phyloP scores from a whole-genome alignment of 1,140 invertebrate genomes.

The Vanessa atalanta region DNA sequence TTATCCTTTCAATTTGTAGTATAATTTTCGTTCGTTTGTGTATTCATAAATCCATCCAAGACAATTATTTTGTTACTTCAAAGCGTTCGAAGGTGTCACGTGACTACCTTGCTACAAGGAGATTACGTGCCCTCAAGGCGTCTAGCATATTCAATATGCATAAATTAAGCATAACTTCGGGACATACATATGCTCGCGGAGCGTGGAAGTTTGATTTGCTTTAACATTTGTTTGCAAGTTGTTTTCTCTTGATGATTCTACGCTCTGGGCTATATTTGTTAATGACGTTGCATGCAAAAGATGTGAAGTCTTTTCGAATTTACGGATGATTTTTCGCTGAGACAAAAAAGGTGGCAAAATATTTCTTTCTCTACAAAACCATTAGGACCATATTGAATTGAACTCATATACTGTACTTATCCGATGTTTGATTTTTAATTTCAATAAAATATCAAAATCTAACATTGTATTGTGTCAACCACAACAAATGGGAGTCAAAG shows the following conservation, averaged over 20 bases:
- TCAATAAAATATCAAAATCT: no score
- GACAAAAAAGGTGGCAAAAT: not conserved
- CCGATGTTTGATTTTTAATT: no score
- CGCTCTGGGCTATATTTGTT: constrained; percentile 26
- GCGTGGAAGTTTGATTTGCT: constrained; percentile 42
- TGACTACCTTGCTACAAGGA: constrained; percentile 16
- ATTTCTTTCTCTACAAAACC: no score
- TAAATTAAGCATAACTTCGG: constrained; percentile 43
- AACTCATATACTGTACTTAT: no score
- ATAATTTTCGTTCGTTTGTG: no score
- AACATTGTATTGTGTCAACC: no score
- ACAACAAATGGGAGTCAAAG: no score
- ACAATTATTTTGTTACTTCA: not conserved
- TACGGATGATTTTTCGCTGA: not conserved
- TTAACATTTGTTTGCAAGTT: constrained; percentile 38
- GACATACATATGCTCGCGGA: constrained; percentile 36
- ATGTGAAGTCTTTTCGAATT: not conserved
- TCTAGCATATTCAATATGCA: constrained; percentile 45
- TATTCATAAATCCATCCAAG: not conserved
- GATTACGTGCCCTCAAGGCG: constrained; percentile 32
- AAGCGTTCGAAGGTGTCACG: not conserved
- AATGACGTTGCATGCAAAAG: constrained; percentile 10
- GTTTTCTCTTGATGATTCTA: constrained; percentile 40
- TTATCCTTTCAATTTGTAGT: no score
- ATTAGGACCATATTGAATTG: no score